These are phyloP conservation scores for Pipistrellus pipistrellus DNA, from an alignment of 2,797 vertebrate species.

Conservation along the genomic window DNA sequence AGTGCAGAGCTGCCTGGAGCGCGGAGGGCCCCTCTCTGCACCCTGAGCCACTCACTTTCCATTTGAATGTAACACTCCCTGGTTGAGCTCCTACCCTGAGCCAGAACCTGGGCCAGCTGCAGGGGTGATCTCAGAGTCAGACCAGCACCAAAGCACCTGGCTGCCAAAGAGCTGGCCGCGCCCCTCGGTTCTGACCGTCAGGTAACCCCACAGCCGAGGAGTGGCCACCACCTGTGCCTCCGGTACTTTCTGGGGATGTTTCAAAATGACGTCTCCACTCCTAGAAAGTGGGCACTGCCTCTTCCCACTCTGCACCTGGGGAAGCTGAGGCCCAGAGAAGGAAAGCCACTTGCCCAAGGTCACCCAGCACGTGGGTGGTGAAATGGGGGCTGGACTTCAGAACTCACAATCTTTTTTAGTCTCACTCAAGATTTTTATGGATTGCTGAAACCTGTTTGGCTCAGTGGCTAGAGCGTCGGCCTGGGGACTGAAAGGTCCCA, in stretches of 20 bases:
- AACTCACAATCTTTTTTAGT: not conserved
- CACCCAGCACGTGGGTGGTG: not conserved
- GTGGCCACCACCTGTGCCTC: not conserved
- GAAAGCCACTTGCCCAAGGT: not conserved
- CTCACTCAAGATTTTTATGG: not conserved
- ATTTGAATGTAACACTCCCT: not conserved
- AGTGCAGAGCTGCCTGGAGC: not conserved
- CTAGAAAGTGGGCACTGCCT: not conserved
- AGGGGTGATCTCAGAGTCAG: not conserved
- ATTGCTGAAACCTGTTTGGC: too few relatives aligned
- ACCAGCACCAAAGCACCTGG: not conserved
- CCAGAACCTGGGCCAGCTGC: not conserved
- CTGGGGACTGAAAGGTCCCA: too few relatives aligned
- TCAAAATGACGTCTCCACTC: not conserved
- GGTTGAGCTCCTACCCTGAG: not conserved
- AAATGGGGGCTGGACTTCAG: not conserved
- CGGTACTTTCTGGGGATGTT: not conserved
- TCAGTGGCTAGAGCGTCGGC: too few relatives aligned
- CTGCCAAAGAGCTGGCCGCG: rapidly evolving
- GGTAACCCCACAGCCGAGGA: rapidly evolving
- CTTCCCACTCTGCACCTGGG: not conserved
- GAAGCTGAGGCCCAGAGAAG: conserved; percentile 33
- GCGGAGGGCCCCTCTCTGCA: not conserved
- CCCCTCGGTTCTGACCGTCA: rapidly evolving
- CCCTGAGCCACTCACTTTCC: not conserved